Evolutionary conservation across 2,888 invertebrate species (phyloP).

Genomic region (Arenicola marina): DNA sequence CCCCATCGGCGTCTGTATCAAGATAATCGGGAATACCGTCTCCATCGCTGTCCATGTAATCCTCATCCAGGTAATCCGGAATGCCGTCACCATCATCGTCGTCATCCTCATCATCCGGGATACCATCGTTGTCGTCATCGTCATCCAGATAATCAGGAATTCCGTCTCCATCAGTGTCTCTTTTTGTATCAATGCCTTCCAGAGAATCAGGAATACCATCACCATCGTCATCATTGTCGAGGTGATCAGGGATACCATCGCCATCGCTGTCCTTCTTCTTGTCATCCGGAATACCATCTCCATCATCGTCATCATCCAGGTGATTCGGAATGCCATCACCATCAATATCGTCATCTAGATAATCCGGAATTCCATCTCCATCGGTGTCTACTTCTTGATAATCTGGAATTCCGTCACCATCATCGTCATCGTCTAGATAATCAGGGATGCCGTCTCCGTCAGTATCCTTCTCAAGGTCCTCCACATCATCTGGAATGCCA

Average conservation of each 20-base stretch:
- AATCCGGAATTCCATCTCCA: constrained; percentile 38
- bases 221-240: constrained; percentile 34
- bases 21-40: constrained; percentile 40
- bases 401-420: constrained; percentile 45
- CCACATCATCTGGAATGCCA: constrained; percentile 38
- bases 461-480: constrained; percentile 34
- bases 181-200: too few species aligned
- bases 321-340: constrained; percentile 43
- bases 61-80: constrained; percentile 9
- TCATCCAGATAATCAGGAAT: constrained; percentile 40
- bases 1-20: constrained; percentile 37
- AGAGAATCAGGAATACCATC: constrained; percentile 34
- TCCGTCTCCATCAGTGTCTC: constrained; percentile 37
- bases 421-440: constrained; percentile 27
- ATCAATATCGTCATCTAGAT: constrained; percentile 35
- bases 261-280: constrained; percentile 23
- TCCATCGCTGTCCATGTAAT: constrained; percentile 37
- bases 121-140: constrained; percentile 39
- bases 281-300: constrained; percentile 43
- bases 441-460: constrained; percentile 46
- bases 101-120: constrained; percentile 26
- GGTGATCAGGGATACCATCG: constrained; percentile 37
- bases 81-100: constrained; percentile 13
- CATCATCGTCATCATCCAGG: constrained; percentile 36
- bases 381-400: constrained; percentile 32